phyloP scores from a whole-genome alignment of 2,113 vertebrate species.

The Pelvicachromis taeniatus region DNA sequence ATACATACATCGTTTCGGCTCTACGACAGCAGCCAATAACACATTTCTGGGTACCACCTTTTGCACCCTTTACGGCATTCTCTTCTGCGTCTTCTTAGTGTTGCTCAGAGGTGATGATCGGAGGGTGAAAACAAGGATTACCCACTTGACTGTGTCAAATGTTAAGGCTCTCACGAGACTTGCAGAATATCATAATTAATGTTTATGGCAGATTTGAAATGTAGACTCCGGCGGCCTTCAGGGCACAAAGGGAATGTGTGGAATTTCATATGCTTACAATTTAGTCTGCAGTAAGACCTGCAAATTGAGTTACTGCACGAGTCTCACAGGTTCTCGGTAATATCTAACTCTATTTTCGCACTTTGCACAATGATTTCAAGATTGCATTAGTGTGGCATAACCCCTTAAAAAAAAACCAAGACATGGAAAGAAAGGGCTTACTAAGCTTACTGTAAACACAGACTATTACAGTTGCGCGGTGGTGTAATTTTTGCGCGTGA shows the following conservation, averaged over 20 bases:
- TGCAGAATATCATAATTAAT: constrained; percentile 47
- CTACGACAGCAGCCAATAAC: background rate
- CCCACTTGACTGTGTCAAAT: constrained; percentile 47
- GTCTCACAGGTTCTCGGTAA: background rate
- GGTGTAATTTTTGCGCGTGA: background rate
- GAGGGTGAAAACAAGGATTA: constrained; percentile 45
- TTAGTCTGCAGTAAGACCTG: constrained; percentile 17
- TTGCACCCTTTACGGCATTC: background rate
- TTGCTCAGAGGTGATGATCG: constrained; percentile 17
- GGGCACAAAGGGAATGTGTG: constrained; percentile 39
- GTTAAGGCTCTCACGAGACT: constrained; percentile 48
- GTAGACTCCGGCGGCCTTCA: constrained; percentile 15
- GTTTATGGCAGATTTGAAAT: constrained; percentile 30
- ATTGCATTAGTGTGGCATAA: background rate
- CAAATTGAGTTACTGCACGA: background rate
- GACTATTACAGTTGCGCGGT: background rate
- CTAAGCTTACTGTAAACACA: background rate
- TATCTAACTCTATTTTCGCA: background rate
- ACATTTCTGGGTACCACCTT: background rate
- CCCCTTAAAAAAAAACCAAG: background rate
- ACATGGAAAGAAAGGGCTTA: background rate
- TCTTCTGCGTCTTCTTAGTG: background rate
- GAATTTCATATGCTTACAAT: constrained; percentile 42
- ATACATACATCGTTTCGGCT: background rate
- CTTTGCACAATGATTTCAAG: constrained; percentile 4